Base-by-base conservation (phyloP, 64 coral and sea anemone genomes). In the Astreopora myriophthalma region DNA sequence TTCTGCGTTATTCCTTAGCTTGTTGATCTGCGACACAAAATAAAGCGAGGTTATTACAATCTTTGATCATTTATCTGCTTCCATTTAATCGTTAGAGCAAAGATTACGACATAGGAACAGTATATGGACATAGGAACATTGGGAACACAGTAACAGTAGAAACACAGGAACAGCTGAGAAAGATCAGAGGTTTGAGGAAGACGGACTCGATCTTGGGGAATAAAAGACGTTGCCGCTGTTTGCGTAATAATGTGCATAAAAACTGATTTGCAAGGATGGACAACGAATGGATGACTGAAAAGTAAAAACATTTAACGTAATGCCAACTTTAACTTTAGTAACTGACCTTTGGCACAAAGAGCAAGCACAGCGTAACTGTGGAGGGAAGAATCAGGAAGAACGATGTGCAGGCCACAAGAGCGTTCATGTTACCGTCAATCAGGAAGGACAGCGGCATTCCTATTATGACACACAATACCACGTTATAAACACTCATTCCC, bases 271-370 rank as follows among this genome's bases (percentile, higher is more conserved):
- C 42, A 46, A 46, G 11, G 42, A 46, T 6, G 11, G 42, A 0
- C 5, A 46, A 11, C 42, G n/a, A n/a, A n/a, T n/a, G n/a, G n/a
- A 44, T 11, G 40, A 44, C 40, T 44, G 40, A 2, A n/a, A n/a
- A n/a, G 11, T 44, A 44, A 44, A 44, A 44, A 44, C 11, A 44
- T 44, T 44, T 44, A 44, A n/a, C n/a, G n/a, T n/a, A n/a, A n/a
- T n/a, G n/a, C n/a, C n/a, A n/a, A n/a, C n/a, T n/a, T n/a, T n/a
- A n/a, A n/a, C n/a, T n/a, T n/a, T n/a, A n/a, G n/a, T n/a, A n/a
- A 23, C 58, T 76, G 66, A 95, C 93, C 74, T 95, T 85, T 20
- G 93, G 93, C 4, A 95, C 6, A 66, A 91, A 95, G 0, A 95
- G 34, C 2, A 95, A 39, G 25, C 93, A 91, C 17, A 95, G 31